A percentile compares a stretch with the other conserved stretches of the same genome.
These are phyloP conservation scores for Trichogramma dendrolimi DNA, from an alignment of 2,888 invertebrate genomes.

Conservation along the genomic window DNA sequence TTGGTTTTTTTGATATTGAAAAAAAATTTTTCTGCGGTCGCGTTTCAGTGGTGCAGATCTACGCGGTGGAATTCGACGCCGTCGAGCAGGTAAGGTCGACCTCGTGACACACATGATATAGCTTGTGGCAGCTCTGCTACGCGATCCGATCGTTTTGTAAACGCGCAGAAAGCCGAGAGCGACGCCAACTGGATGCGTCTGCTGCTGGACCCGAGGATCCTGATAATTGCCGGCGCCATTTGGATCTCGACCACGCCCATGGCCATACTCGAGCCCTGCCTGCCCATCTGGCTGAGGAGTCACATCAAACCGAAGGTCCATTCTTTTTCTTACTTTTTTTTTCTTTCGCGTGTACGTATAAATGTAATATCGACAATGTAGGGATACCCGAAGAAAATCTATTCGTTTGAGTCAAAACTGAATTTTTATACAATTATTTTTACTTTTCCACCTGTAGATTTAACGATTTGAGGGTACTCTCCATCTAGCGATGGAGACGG, in stretches of 20 bases:
- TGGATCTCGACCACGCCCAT: constrained; percentile 76
- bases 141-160: background rate
- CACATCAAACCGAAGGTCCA: constrained; percentile 61
- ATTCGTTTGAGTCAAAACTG: background rate
- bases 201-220: constrained; percentile 61
- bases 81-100: constrained; percentile 32
- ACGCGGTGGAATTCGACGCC: constrained; percentile 43
- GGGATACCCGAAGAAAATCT: background rate
- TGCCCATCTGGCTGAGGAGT: constrained; percentile 76
- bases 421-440: background rate
- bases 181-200: constrained; percentile 56
- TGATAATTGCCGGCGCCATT: constrained; percentile 65
- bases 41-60: background rate
- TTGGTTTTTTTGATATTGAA: background rate
- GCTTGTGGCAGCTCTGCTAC: background rate
- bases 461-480: too few species aligned
- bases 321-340: background rate
- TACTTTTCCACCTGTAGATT: background rate
- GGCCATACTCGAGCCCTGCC: constrained; percentile 77
- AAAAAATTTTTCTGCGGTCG: background rate
- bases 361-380: background rate
- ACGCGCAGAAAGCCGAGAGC: constrained; percentile 12
- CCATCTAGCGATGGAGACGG: too few species aligned
- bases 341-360: too few species aligned
- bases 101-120: background rate